Conservation (phyloP, 2,113 vertebrate species). For the Osmerus mordax region DNA sequence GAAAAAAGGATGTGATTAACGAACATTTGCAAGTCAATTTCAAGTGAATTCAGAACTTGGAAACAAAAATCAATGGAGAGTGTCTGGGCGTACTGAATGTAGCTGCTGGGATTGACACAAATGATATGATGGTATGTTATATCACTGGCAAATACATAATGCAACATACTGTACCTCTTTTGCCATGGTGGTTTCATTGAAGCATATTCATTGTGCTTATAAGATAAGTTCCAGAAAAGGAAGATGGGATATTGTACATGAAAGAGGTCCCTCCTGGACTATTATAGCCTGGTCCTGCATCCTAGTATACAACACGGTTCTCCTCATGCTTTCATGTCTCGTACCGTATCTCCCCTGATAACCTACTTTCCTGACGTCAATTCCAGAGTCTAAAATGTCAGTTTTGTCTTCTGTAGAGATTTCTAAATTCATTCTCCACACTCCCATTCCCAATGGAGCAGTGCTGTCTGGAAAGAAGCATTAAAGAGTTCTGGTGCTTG, state of each 20-base stretch:
- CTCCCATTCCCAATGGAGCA: slow-evolving; percentile 40
- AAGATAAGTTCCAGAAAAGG: slow-evolving; percentile 1
- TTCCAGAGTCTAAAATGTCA: slow-evolving; percentile 37
- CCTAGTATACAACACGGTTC: slow-evolving; percentile 24
- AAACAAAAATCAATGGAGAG: slow-evolving; percentile 5
- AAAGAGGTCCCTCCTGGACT: slow-evolving; percentile 26
- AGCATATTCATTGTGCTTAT: slow-evolving; percentile 9
- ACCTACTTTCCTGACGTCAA: slow-evolving; percentile 19
- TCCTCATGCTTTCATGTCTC: slow-evolving; percentile 30
- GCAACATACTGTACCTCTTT: no score
- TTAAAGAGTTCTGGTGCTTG: slow-evolving; percentile 39
- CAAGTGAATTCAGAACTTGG: slow-evolving; percentile 16
- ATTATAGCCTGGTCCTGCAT: slow-evolving; percentile 7
- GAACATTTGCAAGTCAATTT: slow-evolving; percentile 38
- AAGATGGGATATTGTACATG: slow-evolving; percentile 16
- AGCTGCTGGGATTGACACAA: not conserved
- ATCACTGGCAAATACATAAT: no score
- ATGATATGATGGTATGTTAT: no score
- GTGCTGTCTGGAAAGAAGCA: slow-evolving; percentile 22
- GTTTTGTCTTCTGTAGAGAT: slow-evolving; percentile 39
- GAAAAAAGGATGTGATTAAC: slow-evolving; percentile 22
- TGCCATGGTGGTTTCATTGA: not conserved
- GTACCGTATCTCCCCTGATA: slow-evolving; percentile 32
- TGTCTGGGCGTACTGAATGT: not conserved
- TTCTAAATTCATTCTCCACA: slow-evolving; percentile 47